phyloP scores from a whole-genome alignment of 1,140 invertebrate species.

The Drosophila varians region DNA sequence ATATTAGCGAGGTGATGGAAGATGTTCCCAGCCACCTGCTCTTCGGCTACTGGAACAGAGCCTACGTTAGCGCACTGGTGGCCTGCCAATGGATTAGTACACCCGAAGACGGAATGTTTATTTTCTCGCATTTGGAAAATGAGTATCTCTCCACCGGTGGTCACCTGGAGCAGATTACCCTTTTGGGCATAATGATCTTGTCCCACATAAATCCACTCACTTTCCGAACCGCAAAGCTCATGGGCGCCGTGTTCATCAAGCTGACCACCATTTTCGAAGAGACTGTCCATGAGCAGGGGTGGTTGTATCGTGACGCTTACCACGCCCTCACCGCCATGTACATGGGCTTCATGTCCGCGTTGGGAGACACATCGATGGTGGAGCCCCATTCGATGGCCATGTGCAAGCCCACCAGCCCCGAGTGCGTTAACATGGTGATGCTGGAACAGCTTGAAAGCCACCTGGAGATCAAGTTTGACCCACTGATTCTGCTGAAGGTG shows the following conservation, averaged over 20 bases:
- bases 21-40: not conserved
- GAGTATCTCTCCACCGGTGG: not conserved
- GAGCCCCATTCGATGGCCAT: conserved; percentile 13
- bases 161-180: conserved; percentile 21
- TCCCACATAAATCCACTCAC: not conserved
- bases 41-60: conserved; percentile 16
- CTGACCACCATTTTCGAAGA: not conserved
- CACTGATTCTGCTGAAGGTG: not conserved
- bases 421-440: not conserved
- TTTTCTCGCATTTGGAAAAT: not conserved
- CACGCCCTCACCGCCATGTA: conserved; percentile 6
- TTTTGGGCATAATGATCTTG: not conserved
- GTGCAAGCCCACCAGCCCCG: conserved; percentile 5
- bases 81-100: not conserved
- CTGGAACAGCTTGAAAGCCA: not conserved
- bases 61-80: not conserved
- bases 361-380: not conserved
- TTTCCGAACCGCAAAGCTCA: not conserved
- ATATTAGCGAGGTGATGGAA: not conserved
- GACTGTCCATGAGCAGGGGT: not conserved
- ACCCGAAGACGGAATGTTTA: not conserved
- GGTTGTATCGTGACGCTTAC: conserved; percentile 21
- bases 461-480: not conserved
- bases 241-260: conserved; percentile 1
- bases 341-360: conserved; percentile 5